A percentile compares a stretch with the other conserved stretches of the same genome.
These are phyloP conservation scores for Baryphthengus martii DNA, from an alignment of 2,113 vertebrate genomes.

Conservation along the genomic window DNA sequence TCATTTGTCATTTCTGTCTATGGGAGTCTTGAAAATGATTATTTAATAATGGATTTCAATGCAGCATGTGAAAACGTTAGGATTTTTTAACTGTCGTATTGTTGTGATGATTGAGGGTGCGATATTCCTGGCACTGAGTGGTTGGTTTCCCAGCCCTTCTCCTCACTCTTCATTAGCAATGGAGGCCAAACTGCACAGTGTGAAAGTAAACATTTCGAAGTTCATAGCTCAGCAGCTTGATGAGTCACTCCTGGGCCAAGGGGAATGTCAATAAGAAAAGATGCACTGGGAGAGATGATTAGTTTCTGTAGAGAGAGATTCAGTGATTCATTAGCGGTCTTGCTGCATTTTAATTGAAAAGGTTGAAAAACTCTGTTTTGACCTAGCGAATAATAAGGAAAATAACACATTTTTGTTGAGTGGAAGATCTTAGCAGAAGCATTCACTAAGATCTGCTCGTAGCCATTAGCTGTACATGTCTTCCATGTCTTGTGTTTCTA, in stretches of 20 bases:
- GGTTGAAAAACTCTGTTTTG: conserved; percentile 20
- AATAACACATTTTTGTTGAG: neutral
- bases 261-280: conserved; percentile 30
- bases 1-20: neutral
- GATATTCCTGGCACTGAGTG: neutral
- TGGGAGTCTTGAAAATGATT: neutral
- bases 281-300: conserved; percentile 16
- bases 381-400: neutral
- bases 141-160: neutral
- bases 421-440: neutral
- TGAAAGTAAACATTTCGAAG: conserved; percentile 45
- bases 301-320: conserved; percentile 1
- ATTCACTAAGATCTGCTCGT: neutral
- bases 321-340: conserved; percentile 26
- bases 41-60: neutral
- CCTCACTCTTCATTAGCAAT: neutral
- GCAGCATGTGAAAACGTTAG: neutral
- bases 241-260: conserved; percentile 36
- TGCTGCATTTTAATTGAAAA: conserved; percentile 36
- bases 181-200: neutral
- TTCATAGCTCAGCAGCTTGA: conserved; percentile 47
- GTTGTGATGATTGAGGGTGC: neutral
- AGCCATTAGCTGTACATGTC: neutral
- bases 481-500: neutral
- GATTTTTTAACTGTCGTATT: neutral